Conservation (phyloP, 2,888 invertebrate species). For the Antheraea assamensis region DNA sequence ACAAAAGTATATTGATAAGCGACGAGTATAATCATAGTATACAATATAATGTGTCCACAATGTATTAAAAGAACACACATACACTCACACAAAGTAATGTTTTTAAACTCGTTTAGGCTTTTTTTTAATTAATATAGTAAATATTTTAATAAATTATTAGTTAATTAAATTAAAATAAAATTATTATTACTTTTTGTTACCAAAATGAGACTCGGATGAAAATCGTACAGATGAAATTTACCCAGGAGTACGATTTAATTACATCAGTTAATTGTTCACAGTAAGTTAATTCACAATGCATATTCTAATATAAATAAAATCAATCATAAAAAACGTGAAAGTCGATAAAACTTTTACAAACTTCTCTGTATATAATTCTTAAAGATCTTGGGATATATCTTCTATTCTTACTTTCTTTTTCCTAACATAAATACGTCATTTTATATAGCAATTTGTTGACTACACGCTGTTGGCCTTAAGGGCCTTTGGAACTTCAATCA, state of each 20-base stretch:
- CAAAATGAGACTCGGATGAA: not conserved
- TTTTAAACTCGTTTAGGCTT: no score
- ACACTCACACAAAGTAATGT: no score
- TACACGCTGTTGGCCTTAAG: no score
- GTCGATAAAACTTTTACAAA: not conserved
- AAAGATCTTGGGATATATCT: not conserved
- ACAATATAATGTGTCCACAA: no score
- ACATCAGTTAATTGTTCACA: not conserved
- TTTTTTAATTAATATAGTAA: not conserved
- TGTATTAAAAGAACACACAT: no score
- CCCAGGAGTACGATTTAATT: not conserved
- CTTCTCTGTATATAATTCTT: not conserved
- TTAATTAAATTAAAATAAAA: not conserved
- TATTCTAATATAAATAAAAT: no score
- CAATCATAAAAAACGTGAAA: not conserved
- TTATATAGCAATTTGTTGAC: no score
- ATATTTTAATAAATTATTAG: not conserved
- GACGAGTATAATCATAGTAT: no score
- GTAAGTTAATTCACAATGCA: not conserved
- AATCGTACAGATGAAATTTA: not conserved
- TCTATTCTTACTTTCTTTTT: not conserved
- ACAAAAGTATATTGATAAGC: no score
- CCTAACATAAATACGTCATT: not conserved
- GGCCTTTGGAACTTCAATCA: no score
- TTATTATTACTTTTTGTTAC: not conserved